These are phyloP conservation scores for Drosophila santomea DNA, from an alignment of 1,140 invertebrate genomes.

Conservation along the genomic window DNA sequence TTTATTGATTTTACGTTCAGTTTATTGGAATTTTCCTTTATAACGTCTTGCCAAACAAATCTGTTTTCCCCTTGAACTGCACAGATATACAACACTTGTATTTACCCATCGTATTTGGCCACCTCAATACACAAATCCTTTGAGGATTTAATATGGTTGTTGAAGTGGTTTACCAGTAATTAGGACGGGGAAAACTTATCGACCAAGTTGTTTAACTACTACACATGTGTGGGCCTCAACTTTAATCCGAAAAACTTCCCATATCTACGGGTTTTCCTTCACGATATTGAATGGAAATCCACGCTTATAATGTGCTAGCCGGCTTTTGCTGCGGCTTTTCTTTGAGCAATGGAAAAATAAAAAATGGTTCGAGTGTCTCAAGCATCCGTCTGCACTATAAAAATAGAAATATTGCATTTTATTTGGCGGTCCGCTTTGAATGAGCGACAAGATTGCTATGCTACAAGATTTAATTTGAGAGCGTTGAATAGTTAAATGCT, in stretches of 20 bases:
- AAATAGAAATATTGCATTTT: constrained; percentile 31
- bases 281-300: constrained; percentile 5
- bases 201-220: constrained; percentile 28
- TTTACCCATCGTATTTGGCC: constrained; percentile 12
- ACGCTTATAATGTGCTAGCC: constrained; percentile 7
- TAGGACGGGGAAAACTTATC: constrained; percentile 35
- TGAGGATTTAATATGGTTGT: constrained; percentile 19
- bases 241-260: not conserved
- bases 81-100: constrained; percentile 20
- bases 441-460: too few relatives aligned
- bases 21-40: constrained; percentile 18
- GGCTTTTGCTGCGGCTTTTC: constrained; percentile 16
- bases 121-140: constrained; percentile 13
- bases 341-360: constrained; percentile 6
- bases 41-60: constrained; percentile 10
- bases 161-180: constrained; percentile 32
- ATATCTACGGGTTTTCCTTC: constrained; percentile 1
- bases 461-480: constrained; percentile 17
- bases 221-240: constrained; percentile 23
- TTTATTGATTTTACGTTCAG: constrained; percentile 34
- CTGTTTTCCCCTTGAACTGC: constrained; percentile 3
- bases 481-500: constrained; percentile 20
- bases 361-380: not conserved
- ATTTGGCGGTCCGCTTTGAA: constrained; percentile 6
- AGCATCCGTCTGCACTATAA: constrained; percentile 1